Evolutionary conservation across 2,113 vertebrate genomes (phyloP).

Genomic region (Seriola aureovittata): DNA sequence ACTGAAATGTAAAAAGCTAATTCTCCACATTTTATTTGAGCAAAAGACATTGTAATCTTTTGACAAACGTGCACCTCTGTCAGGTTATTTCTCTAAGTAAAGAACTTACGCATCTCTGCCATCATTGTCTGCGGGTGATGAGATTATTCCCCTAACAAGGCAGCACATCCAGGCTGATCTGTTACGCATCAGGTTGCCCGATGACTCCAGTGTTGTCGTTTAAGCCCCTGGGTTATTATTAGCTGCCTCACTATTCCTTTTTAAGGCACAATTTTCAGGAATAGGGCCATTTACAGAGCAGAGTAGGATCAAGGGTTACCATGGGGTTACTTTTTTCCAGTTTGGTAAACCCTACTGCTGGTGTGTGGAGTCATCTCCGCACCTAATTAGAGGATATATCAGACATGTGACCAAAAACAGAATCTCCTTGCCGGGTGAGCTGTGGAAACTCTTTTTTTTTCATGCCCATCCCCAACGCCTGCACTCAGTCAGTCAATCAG

Average conservation of each 20-base stretch:
- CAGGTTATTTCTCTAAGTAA: neutral
- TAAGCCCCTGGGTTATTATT: slow-evolving; percentile 80
- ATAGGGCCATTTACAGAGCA: slow-evolving; percentile 72
- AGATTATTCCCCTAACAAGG: slow-evolving; percentile 82
- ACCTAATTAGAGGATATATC: slow-evolving; percentile 69
- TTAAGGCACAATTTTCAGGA: slow-evolving; percentile 75
- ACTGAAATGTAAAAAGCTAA: neutral
- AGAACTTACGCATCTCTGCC: slow-evolving; percentile 27
- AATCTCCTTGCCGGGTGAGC: slow-evolving; percentile 45
- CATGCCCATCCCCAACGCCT: slow-evolving; percentile 35
- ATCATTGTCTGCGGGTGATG: slow-evolving; percentile 56
- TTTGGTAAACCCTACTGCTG: slow-evolving; percentile 61
- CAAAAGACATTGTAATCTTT: neutral
- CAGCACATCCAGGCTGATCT: slow-evolving; percentile 66
- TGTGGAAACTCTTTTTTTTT: slow-evolving; percentile 68
- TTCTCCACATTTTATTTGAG: neutral
- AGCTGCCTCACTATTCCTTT: slow-evolving; percentile 79
- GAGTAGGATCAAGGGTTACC: slow-evolving; percentile 67
- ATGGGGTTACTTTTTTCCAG: slow-evolving; percentile 70
- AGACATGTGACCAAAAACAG: slow-evolving; percentile 74
- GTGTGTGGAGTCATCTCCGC: slow-evolving; percentile 50
- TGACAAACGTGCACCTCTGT: neutral
- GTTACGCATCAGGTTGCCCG: slow-evolving; percentile 73
- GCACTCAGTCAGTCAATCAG: slow-evolving; percentile 48
- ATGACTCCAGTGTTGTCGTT: slow-evolving; percentile 76